Percentiles rank a stretch among this genome's conserved stretches.
Conservation (phyloP, 2,113 vertebrate species). For the Amblyopsis rosae region DNA sequence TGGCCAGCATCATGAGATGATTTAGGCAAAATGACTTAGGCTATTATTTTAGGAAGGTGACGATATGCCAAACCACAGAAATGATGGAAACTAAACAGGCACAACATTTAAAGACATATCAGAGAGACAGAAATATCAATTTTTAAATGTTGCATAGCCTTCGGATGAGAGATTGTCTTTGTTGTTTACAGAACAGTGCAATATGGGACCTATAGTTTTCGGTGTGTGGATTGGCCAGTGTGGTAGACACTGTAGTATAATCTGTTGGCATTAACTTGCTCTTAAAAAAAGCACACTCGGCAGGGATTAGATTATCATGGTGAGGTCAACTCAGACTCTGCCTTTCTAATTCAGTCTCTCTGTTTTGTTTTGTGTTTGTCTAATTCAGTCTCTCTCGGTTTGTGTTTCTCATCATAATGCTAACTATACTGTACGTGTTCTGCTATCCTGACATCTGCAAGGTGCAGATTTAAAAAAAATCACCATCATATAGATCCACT, state of each 20-base stretch:
- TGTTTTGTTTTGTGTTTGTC: slow-evolving; percentile 3
- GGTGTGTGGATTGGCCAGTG: slow-evolving; percentile 68
- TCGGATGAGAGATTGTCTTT: slow-evolving; percentile 5
- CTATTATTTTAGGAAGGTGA: too few species aligned
- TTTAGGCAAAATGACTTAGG: too few species aligned
- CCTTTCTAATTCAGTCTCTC: slow-evolving; percentile 26
- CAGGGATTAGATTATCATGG: slow-evolving; percentile 82
- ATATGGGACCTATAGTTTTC: slow-evolving; percentile 45
- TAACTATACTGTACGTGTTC: neutral
- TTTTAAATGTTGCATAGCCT: neutral
- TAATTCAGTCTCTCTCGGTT: slow-evolving; percentile 41
- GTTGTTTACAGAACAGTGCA: slow-evolving; percentile 1
- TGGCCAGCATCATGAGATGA: too few species aligned
- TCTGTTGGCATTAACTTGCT: slow-evolving; percentile 81
- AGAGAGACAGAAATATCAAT: slow-evolving; percentile 4
- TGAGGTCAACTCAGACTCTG: slow-evolving; percentile 75
- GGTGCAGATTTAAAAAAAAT: neutral
- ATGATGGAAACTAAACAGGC: neutral
- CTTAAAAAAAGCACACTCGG: slow-evolving; percentile 83
- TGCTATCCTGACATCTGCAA: neutral
- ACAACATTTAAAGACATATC: neutral
- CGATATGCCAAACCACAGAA: neutral
- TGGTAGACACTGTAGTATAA: slow-evolving; percentile 76
- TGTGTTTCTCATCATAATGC: slow-evolving; percentile 31
- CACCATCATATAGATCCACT: neutral